Base-by-base conservation (phyloP, 2,797 vertebrate species). In the Sebastes diploproa region DNA sequence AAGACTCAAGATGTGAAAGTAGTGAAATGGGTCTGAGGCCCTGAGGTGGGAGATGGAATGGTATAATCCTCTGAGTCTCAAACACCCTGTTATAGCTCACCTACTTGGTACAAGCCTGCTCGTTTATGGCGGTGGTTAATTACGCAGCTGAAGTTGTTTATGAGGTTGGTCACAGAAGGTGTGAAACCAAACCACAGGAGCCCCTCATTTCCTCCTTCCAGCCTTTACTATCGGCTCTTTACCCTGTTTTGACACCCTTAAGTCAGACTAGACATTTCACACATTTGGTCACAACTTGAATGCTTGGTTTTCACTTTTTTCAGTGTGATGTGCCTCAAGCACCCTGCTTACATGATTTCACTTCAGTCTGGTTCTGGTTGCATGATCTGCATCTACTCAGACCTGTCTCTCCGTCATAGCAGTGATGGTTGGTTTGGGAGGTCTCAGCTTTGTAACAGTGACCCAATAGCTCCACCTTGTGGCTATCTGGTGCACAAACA, bases 121-220 rank as follows among this genome's bases (percentile, higher is more conserved):
- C 22, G 67, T 84, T 89, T 82, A 67, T 56, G 23, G 80, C 20
- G 1, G 30, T 25, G 46, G 68, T 36, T 78, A 87, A 86, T 85
- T 85, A 83, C 78, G 70, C 59, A 2, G 38, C 30, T 73, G 68
- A 80, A 56, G 67, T 85, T 56, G 22, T 65, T 50, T 72, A 78
- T 36, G 82, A 75, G 71, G 65, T 81, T 69, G 58, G 59, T 75
- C 65, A 50, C 74, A 69, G n/a, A 75, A 72, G 72, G 78, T 73
- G 90, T 75, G 62, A 90, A 91, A 91, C 87, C 91, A 90, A 90
- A 91, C 88, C 91, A 68, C 88, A 87, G 7, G 2, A 63, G 68
- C 46, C 36, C 29, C 30, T 80, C 55, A 61, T n/a, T 46, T 11
- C 65, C 50, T 63, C 66, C 69, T 50, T 70, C 6, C 16, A 36